phyloP scores from a whole-genome alignment of 2,888 invertebrate species.

The Drepanosiphum platanoidis region DNA sequence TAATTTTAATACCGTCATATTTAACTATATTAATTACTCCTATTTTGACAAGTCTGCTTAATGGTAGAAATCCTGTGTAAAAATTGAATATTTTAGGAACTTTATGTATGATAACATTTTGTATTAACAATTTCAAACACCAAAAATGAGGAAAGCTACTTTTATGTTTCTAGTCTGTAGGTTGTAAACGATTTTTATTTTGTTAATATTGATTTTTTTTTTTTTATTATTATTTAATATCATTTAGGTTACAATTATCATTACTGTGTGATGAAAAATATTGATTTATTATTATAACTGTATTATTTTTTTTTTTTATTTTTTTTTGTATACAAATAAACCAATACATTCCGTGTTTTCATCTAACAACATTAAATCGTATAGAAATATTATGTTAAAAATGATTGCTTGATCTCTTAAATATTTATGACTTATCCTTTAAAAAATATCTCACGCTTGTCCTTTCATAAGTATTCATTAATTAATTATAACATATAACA shows the following conservation, averaged over 20 bases:
- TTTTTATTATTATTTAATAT: conserved; percentile 21
- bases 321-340: background rate
- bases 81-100: conserved; percentile 1
- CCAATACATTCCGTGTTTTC: conserved; percentile 37
- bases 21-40: conserved; percentile 13
- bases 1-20: background rate
- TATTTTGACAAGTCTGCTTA: conserved; percentile 35
- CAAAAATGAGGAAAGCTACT: conserved; percentile 6
- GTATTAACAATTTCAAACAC: conserved; percentile 9
- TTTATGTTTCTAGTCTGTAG: conserved; percentile 59
- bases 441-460: background rate
- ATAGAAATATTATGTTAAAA: background rate
- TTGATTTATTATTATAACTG: conserved; percentile 2
- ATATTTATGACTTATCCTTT: background rate
- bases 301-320: background rate
- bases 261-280: background rate
- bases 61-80: conserved; percentile 33
- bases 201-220: conserved; percentile 31
- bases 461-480: background rate
- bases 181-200: conserved; percentile 46
- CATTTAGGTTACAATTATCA: background rate
- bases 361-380: background rate
- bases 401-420: conserved; percentile 20
- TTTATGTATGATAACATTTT: background rate
- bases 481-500: background rate